These are phyloP conservation scores for Nixonia krombeini DNA, from an alignment of 1,140 invertebrate species.

Conservation along the genomic window DNA sequence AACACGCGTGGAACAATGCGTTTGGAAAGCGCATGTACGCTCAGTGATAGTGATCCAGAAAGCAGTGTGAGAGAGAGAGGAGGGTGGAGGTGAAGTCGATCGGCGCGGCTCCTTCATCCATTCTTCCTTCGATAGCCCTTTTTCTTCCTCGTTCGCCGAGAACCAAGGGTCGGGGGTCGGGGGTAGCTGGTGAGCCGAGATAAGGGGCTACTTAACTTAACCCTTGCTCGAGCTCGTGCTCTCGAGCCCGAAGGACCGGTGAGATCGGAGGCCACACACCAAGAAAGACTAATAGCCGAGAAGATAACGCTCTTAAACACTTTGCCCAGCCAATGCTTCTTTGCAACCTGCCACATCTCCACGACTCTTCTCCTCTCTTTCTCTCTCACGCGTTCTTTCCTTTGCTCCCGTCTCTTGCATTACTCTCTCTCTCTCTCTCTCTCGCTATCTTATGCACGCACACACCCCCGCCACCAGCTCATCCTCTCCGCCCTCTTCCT, in stretches of 20 bases:
- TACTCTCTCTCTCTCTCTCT: slow-evolving; percentile 31
- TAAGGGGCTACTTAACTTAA: slow-evolving; percentile 68
- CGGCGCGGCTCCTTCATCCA: slow-evolving; percentile 30
- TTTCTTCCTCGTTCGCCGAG: slow-evolving; percentile 49
- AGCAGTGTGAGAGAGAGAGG: slow-evolving; percentile 6
- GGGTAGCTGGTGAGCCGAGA: slow-evolving; percentile 63
- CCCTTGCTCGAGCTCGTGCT: slow-evolving; percentile 65
- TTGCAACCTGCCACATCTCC: slow-evolving; percentile 51
- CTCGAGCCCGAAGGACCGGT: slow-evolving; percentile 55
- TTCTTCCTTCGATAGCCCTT: slow-evolving; percentile 41
- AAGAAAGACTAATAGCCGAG: slow-evolving; percentile 70
- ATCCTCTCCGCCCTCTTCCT: too few relatives aligned
- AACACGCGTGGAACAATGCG: too few relatives aligned
- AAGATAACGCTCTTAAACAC: slow-evolving; percentile 71
- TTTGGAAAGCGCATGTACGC: slow-evolving; percentile 4
- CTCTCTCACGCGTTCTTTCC: slow-evolving; percentile 15
- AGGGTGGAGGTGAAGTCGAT: slow-evolving; percentile 24
- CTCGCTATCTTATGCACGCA: slow-evolving; percentile 15
- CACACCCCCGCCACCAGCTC: too few relatives aligned
- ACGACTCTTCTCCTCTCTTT: slow-evolving; percentile 29
- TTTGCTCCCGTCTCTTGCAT: slow-evolving; percentile 27
- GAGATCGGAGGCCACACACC: slow-evolving; percentile 68
- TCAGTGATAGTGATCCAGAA: slow-evolving; percentile 2
- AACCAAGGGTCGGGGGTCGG: slow-evolving; percentile 51
- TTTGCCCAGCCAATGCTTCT: slow-evolving; percentile 69